Percentiles rank a stretch among this genome's conserved stretches.
Conservation (phyloP, 92 coral and sea anemone genomes). For the Epizoanthus scotinus region DNA sequence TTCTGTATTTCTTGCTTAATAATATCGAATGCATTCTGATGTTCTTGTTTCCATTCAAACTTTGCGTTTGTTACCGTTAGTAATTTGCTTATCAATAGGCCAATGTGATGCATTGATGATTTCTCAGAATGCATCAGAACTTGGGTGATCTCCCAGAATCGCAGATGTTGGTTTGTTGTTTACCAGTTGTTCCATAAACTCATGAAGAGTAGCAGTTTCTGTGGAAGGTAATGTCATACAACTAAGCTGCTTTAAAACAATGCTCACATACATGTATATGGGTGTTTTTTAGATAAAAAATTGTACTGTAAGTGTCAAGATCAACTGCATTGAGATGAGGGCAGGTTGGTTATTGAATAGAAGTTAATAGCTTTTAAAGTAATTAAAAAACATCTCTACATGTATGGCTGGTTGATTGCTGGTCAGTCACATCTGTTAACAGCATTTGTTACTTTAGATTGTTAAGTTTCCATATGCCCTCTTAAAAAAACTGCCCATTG, state of each 20-base stretch:
- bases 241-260: conserved; percentile 22
- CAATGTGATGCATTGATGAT: conserved; percentile 29
- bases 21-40: conserved; percentile 32
- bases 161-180: neutral
- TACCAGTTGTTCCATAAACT: neutral
- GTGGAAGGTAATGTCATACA: conserved; percentile 17
- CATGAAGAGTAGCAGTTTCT: conserved; percentile 43
- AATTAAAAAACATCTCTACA: too few species aligned
- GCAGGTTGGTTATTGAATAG: too few species aligned
- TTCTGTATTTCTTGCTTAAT: conserved; percentile 41
- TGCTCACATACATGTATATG: neutral
- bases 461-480: conserved; percentile 9
- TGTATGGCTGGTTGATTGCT: conserved; percentile 9
- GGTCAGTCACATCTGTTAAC: conserved; percentile 22
- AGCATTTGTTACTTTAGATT: conserved; percentile 1
- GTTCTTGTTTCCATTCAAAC: conserved; percentile 42
- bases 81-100: conserved; percentile 7
- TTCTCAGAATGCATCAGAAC: conserved; percentile 12
- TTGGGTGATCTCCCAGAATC: conserved; percentile 1
- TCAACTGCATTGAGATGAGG: too few species aligned
- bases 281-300: too few species aligned
- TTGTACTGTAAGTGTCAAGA: too few species aligned
- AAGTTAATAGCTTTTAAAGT: too few species aligned
- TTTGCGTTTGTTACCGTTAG: conserved; percentile 3
- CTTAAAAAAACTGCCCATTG: conserved; percentile 33